Evolutionary conservation across 2,888 invertebrate species (phyloP).

Genomic region (Meteorus colon): DNA sequence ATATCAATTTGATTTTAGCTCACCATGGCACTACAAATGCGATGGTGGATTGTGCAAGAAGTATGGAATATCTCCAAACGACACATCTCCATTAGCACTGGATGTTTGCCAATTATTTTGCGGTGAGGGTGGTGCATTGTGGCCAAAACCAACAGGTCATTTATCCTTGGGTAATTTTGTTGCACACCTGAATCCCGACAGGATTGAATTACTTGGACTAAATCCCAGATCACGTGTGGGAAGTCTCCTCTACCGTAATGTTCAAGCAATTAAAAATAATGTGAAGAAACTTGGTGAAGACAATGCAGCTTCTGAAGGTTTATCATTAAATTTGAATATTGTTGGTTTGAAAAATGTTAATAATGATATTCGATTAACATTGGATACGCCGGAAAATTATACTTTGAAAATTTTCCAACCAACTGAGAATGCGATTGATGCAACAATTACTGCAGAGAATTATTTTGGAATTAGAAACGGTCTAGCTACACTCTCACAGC

Average conservation of each 20-base stretch:
- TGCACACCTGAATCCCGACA: constrained; percentile 74
- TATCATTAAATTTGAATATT: constrained; percentile 56
- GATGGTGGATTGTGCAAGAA: constrained; percentile 66
- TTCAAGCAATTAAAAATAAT: constrained; percentile 59
- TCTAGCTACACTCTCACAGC: constrained; percentile 80
- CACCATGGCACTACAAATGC: constrained; percentile 69
- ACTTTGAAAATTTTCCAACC: constrained; percentile 54
- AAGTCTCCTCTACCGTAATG: constrained; percentile 54
- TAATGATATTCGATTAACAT: constrained; percentile 69
- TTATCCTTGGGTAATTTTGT: constrained; percentile 76
- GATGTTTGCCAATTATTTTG: constrained; percentile 81
- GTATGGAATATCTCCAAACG: constrained; percentile 56
- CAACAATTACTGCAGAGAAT: constrained; percentile 76
- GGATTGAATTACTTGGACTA: constrained; percentile 74
- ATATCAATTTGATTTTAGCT: constrained; percentile 52
- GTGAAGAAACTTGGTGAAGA: constrained; percentile 49
- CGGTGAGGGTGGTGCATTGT: constrained; percentile 77
- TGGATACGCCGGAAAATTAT: constrained; percentile 79
- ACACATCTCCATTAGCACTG: constrained; percentile 65
- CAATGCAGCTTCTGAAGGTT: constrained; percentile 49
- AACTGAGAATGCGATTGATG: constrained; percentile 70
- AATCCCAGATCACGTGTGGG: constrained; percentile 65
- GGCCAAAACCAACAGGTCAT: constrained; percentile 80
- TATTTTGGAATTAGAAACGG: constrained; percentile 83
- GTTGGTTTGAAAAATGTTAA: constrained; percentile 47